Evolutionary conservation across 2,797 vertebrate species (phyloP).

Genomic region (Anguilla anguilla): DNA sequence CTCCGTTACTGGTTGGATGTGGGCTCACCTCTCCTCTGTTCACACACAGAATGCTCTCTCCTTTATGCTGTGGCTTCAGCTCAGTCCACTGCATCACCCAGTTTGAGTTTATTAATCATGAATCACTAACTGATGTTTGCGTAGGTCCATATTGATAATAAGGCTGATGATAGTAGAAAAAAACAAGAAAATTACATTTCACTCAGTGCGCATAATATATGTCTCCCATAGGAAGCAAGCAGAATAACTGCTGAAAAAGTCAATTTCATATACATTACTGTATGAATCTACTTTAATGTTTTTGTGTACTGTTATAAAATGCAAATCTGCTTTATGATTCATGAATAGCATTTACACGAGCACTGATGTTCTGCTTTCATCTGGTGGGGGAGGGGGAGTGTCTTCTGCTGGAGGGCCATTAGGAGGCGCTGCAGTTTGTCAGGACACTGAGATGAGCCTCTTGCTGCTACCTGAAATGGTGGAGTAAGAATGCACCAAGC

Average conservation of each 20-base stretch:
- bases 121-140: background rate
- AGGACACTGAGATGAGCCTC: background rate
- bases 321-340: background rate
- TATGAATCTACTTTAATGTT: background rate
- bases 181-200: background rate
- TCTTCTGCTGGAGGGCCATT: background rate
- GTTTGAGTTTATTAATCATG: background rate
- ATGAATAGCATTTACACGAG: too few species aligned
- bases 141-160: background rate
- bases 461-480: background rate
- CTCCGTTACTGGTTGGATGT: background rate
- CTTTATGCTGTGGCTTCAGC: background rate
- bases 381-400: constrained; percentile 19
- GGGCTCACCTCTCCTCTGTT: background rate
- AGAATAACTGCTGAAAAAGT: background rate
- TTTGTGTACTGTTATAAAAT: background rate
- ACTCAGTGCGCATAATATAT: background rate
- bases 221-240: background rate
- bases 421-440: constrained; percentile 32
- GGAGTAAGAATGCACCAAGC: background rate
- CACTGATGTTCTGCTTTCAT: background rate
- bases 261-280: background rate
- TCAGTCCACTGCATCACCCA: background rate
- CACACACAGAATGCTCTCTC: background rate
- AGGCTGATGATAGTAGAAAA: background rate